Evolutionary conservation across 2,888 invertebrate species (phyloP), one percentile per base, ranked within the genome.

Genomic region (Cyaniris semiargus): DNA sequence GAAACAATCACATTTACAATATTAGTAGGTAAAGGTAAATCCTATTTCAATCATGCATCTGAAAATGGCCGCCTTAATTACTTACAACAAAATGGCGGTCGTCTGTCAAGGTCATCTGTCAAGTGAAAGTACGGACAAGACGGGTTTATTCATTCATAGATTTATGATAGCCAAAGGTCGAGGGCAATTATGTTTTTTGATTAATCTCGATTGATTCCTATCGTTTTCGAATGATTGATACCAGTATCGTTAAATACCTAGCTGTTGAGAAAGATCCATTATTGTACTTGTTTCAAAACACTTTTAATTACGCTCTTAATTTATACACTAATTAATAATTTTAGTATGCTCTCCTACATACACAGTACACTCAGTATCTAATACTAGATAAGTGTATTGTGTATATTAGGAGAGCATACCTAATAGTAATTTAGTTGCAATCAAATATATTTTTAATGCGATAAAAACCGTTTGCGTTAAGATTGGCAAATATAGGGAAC

Each of bases 91-190:
- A 75, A 77, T 75, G 75, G 70, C 75, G 77, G 75, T 38, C 66
- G 70, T 56, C 83, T 83, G 84, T 83, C 85, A 86, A 86, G 86
- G 86, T 80, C 81, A 82, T 74, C 82, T 83, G 83, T 82, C 82
- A 82, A 80, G 82, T 84, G 85, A 86, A 85, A 86, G 86, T 83
- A 82, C 83, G 82, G 77, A 81, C 75, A 75, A 71, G 78, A 75
- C 53, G 31, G 56, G 75, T 70, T 76, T 76, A 76, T 83, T 81
- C 78, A 82, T 80, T 79, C 83, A 84, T 84, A 82, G 83, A 85
- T 85, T 83, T 82, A 79, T 81, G 80, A 81, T 81, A 81, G 77
- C 75, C 79, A 86, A 87, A 88, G 87, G 85, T 88, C 83, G 84
- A 86, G 88, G 88, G 83, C 81, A 76, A 56, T 76, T 66, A 75